Base-by-base conservation (phyloP, 2,113 vertebrate genomes). In the Lepidothrix coronata region DNA sequence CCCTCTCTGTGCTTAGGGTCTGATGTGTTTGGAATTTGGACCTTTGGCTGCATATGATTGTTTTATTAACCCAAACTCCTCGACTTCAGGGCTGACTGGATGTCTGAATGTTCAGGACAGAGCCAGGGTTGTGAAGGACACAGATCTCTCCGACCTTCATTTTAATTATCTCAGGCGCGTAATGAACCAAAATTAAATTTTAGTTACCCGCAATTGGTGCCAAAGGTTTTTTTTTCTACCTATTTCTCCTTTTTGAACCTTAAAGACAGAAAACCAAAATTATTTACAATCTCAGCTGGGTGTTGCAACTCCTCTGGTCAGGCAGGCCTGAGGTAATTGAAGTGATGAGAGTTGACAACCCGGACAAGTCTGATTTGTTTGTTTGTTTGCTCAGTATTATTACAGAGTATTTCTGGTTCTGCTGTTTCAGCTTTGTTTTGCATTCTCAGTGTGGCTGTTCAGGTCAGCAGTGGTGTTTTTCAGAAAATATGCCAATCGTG, bases 1-100 rank as follows among this genome's bases (percentile, higher is more conserved):
- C 21, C 65, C 27, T 41, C 31, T 41, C 23, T 7, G 49, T 49
- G 21, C 88, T 89, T 55, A 12, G 68, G 44, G 33, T 90, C 75
- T 83, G 75, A 11, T 63, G 20, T 49, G 10, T 80, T 88, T 96
- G 93, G 93, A 95, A 55, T 95, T 88, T 94, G 88, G 83, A 90
- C 93, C 75, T 80, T 70, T 65, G 79, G 21, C 39, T 94, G 48
- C 51, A 5, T 39, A 14, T 48, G 85, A 90, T 83, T 95, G 74
- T 89, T 58, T 58, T 74, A 94, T 95, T 96, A 95, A 96, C 92
- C 76, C 41, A n/a, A 85, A 23, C 75, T 84, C 17, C 51, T 74
- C 0, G 1, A 13, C 62, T 76, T 86, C 75, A 49, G 67, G 54
- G 35, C 79, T 66, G 55, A 54, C 59, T n/a, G 12, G 39, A 12